phyloP scores from a whole-genome alignment of 2,888 invertebrate genomes.

The Fragum sueziense region DNA sequence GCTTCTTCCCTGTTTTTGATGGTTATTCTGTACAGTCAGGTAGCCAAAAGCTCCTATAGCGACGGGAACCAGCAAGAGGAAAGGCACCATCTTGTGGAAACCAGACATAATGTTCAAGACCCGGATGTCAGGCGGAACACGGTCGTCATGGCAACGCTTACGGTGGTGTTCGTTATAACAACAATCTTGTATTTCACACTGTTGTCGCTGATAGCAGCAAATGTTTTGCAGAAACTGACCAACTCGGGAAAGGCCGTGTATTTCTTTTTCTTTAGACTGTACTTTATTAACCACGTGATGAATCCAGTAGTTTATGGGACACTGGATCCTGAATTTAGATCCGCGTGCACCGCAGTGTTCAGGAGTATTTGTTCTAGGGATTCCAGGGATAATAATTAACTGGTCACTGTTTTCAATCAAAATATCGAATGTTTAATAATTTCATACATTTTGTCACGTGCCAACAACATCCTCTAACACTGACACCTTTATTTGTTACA shows the following conservation, averaged over 20 bases:
- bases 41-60: neutral
- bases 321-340: slow-evolving; percentile 18
- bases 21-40: slow-evolving; percentile 18
- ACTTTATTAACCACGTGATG: slow-evolving; percentile 23
- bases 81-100: neutral
- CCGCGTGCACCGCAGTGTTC: too few species aligned
- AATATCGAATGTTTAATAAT: too few species aligned
- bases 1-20: slow-evolving; percentile 4
- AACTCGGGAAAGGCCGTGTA: slow-evolving; percentile 19
- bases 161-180: slow-evolving; percentile 31
- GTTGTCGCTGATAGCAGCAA: slow-evolving; percentile 21
- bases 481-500: too few species aligned
- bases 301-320: slow-evolving; percentile 33
- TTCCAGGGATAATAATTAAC: too few species aligned
- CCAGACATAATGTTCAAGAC: neutral
- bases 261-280: slow-evolving; percentile 21
- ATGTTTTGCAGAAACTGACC: slow-evolving; percentile 16
- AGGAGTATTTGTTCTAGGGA: too few species aligned
- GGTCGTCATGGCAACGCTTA: slow-evolving; percentile 33
- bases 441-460: too few species aligned
- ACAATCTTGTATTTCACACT: slow-evolving; percentile 36
- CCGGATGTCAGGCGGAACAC: slow-evolving; percentile 28
- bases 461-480: too few species aligned
- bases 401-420: too few species aligned
- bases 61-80: neutral